Conservation (phyloP, 64 coral and sea anemone genomes). For the Dendronephthya gigantea region DNA sequence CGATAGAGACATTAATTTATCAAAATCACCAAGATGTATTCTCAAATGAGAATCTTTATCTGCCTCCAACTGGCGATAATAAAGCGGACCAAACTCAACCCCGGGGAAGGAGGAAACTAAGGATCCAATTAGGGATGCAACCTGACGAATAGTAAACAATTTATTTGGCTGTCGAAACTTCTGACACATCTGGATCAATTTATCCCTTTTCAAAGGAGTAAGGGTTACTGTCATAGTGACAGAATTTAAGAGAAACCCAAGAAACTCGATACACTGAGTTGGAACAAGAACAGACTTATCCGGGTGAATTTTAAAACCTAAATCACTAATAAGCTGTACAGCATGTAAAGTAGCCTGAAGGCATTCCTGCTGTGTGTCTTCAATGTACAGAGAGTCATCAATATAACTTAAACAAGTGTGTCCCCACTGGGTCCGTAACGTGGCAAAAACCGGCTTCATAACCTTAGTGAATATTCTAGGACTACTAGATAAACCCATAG, state of each 20-base stretch:
- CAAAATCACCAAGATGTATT: constrained; percentile 17
- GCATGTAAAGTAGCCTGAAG: neutral
- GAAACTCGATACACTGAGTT: constrained; percentile 33
- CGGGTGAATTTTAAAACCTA: constrained; percentile 41
- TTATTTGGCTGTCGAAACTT: constrained; percentile 12
- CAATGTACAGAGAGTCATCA: constrained; percentile 29
- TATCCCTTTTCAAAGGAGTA: neutral
- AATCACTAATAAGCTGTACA: neutral
- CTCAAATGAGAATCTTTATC: constrained; percentile 16
- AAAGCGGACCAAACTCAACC: constrained; percentile 23
- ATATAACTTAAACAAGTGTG: constrained; percentile 45
- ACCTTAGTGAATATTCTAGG: constrained; percentile 50
- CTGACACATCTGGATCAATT: constrained; percentile 25
- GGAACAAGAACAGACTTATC: constrained; percentile 28
- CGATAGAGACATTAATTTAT: neutral
- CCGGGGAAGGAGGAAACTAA: constrained; percentile 26
- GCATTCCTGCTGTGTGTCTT: neutral
- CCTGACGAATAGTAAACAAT: constrained; percentile 26
- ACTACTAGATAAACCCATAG: constrained; percentile 51
- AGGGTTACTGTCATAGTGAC: constrained; percentile 13
- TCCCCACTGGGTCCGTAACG: constrained; percentile 26
- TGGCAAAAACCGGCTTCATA: constrained; percentile 43
- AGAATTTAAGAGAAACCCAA: constrained; percentile 32
- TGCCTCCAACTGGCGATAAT: constrained; percentile 16
- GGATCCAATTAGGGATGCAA: constrained; percentile 19